Conservation (phyloP, 1,140 invertebrate genomes). For the Drosophila kohkoa region DNA sequence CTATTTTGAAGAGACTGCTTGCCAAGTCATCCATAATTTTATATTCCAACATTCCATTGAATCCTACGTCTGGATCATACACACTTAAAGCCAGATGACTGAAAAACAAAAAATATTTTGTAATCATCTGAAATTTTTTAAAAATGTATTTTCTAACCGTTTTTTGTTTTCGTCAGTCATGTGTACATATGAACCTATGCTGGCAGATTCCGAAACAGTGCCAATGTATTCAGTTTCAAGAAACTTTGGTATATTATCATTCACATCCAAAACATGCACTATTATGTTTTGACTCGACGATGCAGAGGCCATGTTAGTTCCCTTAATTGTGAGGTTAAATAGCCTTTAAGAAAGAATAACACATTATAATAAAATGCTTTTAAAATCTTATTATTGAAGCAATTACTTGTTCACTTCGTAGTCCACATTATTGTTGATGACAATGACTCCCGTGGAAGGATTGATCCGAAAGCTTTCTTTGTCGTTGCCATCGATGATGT, state of each 20-base stretch:
- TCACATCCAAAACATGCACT: constrained; percentile 92
- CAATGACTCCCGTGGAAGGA: constrained; percentile 93
- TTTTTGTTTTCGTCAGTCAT: constrained; percentile 79
- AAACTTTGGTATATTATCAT: constrained; percentile 95
- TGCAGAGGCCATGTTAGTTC: constrained; percentile 93
- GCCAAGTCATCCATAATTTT: constrained; percentile 92
- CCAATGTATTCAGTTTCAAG: constrained; percentile 89
- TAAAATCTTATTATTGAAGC: not conserved
- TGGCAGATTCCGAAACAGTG: constrained; percentile 90
- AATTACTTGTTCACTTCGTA: constrained; percentile 88
- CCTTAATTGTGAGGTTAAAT: constrained; percentile 94
- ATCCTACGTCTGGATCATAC: constrained; percentile 91
- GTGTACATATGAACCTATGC: constrained; percentile 90
- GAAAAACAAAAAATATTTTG: constrained; percentile 71
- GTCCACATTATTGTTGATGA: constrained; percentile 90
- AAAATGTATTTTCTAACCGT: constrained; percentile 37
- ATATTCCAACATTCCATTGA: constrained; percentile 93
- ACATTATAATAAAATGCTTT: not conserved
- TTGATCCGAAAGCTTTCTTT: constrained; percentile 92
- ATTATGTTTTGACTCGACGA: constrained; percentile 89
- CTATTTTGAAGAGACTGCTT: constrained; percentile 92
- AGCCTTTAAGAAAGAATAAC: constrained; percentile 84
- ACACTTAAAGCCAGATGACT: constrained; percentile 92
- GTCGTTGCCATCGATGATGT: constrained; percentile 91
- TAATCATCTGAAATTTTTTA: not conserved